Percentiles rank a stretch among this genome's conserved stretches.
Conservation (phyloP, 2,797 vertebrate species). For the Lycodopsis pacificus region DNA sequence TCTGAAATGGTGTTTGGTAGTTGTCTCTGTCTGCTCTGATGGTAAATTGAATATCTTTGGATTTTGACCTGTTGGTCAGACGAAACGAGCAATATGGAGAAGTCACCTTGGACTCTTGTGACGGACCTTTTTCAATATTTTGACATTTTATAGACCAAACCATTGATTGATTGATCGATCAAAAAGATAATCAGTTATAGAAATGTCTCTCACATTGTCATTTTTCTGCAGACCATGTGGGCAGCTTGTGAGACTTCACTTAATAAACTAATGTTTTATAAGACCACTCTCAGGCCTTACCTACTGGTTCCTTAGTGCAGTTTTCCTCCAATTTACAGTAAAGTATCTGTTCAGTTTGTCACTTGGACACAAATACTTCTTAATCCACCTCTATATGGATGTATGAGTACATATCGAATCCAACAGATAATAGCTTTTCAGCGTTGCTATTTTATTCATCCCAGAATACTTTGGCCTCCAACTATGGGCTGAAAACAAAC, state of each 20-base stretch:
- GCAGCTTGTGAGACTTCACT: neutral
- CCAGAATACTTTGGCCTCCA: neutral
- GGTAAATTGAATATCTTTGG: neutral
- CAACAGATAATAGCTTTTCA: neutral
- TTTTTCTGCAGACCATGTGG: neutral
- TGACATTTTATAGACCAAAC: neutral
- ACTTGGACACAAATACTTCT: neutral
- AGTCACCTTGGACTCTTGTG: neutral
- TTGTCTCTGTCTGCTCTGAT: neutral
- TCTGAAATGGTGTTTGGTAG: neutral
- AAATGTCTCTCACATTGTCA: neutral
- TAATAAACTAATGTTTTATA: neutral
- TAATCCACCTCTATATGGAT: neutral
- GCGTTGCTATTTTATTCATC: neutral
- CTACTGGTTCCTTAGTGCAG: neutral
- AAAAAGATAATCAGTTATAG: neutral
- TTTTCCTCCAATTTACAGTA: neutral
- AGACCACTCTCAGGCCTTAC: neutral
- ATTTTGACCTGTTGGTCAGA: neutral
- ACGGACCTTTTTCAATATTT: neutral
- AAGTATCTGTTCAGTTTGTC: neutral
- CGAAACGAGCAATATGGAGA: neutral
- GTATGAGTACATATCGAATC: neutral
- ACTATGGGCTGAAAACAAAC: neutral
- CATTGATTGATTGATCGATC: rapidly evolving